Conservation (phyloP, 2,797 vertebrate genomes). For the Karalla daura region DNA sequence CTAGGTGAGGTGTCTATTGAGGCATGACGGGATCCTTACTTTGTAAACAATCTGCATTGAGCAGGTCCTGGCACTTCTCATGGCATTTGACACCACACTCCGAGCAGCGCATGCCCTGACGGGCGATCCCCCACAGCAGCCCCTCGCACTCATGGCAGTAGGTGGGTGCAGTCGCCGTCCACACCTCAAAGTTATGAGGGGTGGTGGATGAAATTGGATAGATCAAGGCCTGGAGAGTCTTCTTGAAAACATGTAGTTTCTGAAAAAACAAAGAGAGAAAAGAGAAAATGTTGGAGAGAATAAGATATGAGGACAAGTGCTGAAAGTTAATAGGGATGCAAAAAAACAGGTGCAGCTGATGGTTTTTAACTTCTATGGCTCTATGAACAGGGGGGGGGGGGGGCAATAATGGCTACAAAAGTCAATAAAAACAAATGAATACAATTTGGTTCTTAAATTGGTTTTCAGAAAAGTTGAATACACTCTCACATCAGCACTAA, state of each 20-base stretch:
- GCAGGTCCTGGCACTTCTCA: conserved; percentile 98
- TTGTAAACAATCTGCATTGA: conserved; percentile 98
- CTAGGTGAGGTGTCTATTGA: conserved; percentile 3
- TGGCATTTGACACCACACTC: conserved; percentile 99
- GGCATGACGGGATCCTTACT: conserved; percentile 82
- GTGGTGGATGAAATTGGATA: conserved; percentile 98
- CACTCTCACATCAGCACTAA: conserved; percentile 6
- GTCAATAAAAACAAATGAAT: conserved; percentile 43
- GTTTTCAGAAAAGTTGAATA: conserved; percentile 18
- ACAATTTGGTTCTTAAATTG: conserved; percentile 24
- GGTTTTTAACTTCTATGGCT: conserved; percentile 14
- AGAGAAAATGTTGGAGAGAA: background rate
- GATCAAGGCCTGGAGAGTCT: conserved; percentile 96
- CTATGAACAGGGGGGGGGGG: conserved; percentile 1
- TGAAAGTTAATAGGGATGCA: background rate
- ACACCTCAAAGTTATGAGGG: conserved; percentile 97
- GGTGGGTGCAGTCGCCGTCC: conserved; percentile 97
- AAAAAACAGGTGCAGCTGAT: background rate
- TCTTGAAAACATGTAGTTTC: conserved; percentile 97
- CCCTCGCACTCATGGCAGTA: conserved; percentile 99
- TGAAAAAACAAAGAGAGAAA: conserved; percentile 60
- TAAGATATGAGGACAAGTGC: background rate
- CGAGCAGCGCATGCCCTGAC: conserved; percentile 96
- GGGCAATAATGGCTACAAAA: conserved; percentile 29
- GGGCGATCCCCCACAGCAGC: conserved; percentile 96